Percentiles rank a stretch among this genome's conserved stretches.
Conservation (phyloP, 2,888 invertebrate genomes). For the Norana najaformis region DNA sequence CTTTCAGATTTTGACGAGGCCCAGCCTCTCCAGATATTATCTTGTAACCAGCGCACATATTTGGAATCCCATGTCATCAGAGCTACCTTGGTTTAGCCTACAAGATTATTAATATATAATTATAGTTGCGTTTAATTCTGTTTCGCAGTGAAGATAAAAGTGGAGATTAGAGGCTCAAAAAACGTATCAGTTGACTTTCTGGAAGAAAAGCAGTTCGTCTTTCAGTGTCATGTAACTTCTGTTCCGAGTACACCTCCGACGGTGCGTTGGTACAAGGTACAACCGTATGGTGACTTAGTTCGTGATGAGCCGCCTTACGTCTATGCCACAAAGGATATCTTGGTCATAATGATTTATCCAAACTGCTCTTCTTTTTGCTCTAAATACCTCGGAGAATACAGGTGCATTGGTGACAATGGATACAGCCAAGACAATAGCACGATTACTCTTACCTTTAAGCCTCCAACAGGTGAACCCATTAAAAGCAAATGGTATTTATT, state of each 20-base stretch:
- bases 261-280: background rate
- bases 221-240: background rate
- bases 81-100: too few species aligned
- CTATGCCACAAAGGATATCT: background rate
- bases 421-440: background rate
- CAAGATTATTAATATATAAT: background rate
- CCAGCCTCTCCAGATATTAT: too few species aligned
- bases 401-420: background rate
- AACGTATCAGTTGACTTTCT: background rate
- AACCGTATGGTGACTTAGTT: background rate
- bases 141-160: background rate
- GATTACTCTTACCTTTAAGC: background rate
- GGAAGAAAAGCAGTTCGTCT: constrained; percentile 5
- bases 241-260: background rate
- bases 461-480: background rate
- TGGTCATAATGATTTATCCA: background rate
- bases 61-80: too few species aligned
- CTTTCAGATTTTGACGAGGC: too few species aligned
- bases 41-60: too few species aligned
- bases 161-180: background rate
- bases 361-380: background rate
- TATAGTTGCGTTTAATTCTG: background rate
- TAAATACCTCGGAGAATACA: background rate
- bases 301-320: background rate
- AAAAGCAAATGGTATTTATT: background rate